Evolutionary conservation across 2,113 vertebrate genomes (phyloP).

Genomic region (Carlito syrichta): DNA sequence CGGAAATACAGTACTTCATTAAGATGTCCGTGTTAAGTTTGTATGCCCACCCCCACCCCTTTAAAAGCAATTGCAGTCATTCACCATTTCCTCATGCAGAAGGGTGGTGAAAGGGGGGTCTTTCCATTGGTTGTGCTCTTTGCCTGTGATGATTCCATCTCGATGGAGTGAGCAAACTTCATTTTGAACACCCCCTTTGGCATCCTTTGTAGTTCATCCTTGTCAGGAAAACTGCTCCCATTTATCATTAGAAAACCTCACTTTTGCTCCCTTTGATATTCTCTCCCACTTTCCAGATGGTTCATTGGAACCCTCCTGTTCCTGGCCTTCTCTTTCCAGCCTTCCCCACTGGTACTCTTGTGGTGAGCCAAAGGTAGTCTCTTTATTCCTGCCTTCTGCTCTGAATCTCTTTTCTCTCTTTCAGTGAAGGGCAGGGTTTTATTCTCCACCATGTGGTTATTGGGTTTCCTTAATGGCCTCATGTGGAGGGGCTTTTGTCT

Average conservation of each 20-base stretch:
- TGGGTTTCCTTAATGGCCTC: slow-evolving; percentile 63
- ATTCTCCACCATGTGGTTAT: slow-evolving; percentile 32
- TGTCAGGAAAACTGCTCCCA: background rate
- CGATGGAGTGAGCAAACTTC: background rate
- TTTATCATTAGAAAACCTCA: slow-evolving; percentile 10
- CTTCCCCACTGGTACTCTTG: background rate
- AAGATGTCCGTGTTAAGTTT: background rate
- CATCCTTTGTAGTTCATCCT: background rate
- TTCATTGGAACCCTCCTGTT: slow-evolving; percentile 50
- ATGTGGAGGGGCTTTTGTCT: slow-evolving; percentile 48
- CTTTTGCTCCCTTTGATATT: background rate
- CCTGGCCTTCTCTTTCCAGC: background rate
- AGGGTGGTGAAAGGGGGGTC: background rate
- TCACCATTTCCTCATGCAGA: background rate
- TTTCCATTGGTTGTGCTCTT: background rate
- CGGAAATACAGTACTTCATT: background rate
- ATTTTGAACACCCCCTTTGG: background rate
- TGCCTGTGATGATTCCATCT: background rate
- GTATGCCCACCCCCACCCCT: background rate
- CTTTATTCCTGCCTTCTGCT: slow-evolving; percentile 37
- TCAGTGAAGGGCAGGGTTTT: slow-evolving; percentile 50
- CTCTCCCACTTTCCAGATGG: slow-evolving; percentile 36
- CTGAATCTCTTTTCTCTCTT: background rate
- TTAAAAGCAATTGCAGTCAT: background rate
- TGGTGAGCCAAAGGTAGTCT: background rate